These are phyloP conservation scores for Tursiops truncatus DNA, from an alignment of 2,113 vertebrate species.

Conservation along the genomic window DNA sequence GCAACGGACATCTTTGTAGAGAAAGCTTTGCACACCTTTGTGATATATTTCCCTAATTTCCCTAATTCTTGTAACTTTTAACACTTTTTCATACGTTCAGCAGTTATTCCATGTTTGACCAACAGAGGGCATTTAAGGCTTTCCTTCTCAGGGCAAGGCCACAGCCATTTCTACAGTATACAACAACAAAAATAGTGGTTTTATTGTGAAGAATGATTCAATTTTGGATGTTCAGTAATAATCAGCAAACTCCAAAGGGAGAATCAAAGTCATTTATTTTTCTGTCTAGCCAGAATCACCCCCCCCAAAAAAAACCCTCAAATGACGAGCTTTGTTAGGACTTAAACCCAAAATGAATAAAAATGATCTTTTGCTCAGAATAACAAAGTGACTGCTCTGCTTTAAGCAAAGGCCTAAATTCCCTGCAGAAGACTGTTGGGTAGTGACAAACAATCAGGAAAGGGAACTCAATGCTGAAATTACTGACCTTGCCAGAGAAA, in stretches of 20 bases:
- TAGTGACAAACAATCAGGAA: neutral
- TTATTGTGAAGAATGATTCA: neutral
- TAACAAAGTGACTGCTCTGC: neutral
- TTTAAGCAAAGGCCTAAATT: neutral
- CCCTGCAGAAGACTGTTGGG: neutral
- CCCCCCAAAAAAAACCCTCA: neutral
- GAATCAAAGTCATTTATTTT: neutral
- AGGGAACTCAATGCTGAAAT: neutral
- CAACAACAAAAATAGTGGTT: neutral
- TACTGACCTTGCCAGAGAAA: neutral
- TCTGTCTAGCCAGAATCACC: neutral
- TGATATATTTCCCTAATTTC: neutral
- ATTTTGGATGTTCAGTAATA: neutral
- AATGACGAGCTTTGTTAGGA: constrained; percentile 28
- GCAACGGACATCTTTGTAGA: neutral
- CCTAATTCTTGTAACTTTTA: neutral
- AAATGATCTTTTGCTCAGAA: neutral
- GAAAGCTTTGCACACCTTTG: neutral
- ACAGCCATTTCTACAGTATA: neutral
- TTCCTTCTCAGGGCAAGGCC: neutral
- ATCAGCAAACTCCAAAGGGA: neutral
- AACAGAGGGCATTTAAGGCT: constrained; percentile 35
- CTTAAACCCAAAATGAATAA: constrained; percentile 2
- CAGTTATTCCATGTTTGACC: neutral
- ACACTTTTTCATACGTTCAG: neutral